Base-by-base conservation (phyloP, 2,888 invertebrate genomes). In the Tetranychus truncatus region DNA sequence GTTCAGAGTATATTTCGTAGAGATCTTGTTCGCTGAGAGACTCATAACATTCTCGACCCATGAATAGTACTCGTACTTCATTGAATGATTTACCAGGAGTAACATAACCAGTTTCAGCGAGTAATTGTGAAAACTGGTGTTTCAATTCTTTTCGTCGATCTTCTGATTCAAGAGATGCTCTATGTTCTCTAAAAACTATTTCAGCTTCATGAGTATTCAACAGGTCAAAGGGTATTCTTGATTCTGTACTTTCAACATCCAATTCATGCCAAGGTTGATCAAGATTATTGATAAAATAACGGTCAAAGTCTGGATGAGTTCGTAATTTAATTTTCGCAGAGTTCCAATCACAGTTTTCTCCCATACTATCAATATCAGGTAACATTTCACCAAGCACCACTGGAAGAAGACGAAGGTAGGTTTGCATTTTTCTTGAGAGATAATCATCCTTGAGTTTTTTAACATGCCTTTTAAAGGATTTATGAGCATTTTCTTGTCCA, bases 31-130 rank as follows among this genome's bases (percentile, higher is more conserved):
- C 93, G 0, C 91, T 88, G 74, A 96, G 85, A 15, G 91, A 91
- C 83, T 94, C 94, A 83, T 92, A 95, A 81, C 94, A 94, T 83
- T 95, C 94, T 67, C 94, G 87, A 0, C 95, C 95, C 89, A 94
- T 91, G 81, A 96, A 90, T 76, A 94, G 85, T 4, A 95, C 82
- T 75, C 83, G 81, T 66, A 94, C 92, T 83, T 95, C 95, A 0
- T 90, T 88, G 78, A 95, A 84, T 80, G 90, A 89, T 84, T 95
- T 94, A n/a, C 95, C 95, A 1, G 95, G 93, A 0, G 93, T 94
- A 46, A 95, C 93, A 83, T 95, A 94, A 2, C 92, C 91, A 0
- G 94, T 94, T 83, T 94, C 94, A 83, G 93, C 92, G 75, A 96
- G 85, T 24, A 95, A 86, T 81, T 91, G 89, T 83, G 92, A 92